Evolutionary conservation across 2,888 invertebrate species (phyloP).

Genomic region (Rhorus exstirpatorius): DNA sequence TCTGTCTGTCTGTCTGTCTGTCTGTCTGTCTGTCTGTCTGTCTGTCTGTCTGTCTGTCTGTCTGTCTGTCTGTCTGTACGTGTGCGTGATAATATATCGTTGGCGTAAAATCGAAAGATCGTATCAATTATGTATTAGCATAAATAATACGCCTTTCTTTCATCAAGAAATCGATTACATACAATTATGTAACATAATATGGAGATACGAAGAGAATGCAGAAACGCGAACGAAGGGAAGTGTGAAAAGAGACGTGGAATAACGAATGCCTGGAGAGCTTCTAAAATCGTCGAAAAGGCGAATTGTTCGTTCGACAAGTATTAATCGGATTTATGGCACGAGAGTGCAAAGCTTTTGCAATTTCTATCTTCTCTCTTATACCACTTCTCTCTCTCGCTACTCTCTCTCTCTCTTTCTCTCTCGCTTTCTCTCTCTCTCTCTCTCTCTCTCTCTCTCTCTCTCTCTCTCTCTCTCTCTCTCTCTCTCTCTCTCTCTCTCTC

Average conservation of each 20-base stretch:
- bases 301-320: constrained; percentile 71
- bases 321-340: constrained; percentile 73
- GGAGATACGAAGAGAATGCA: constrained; percentile 3
- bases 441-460: constrained; percentile 33
- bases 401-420: constrained; percentile 35
- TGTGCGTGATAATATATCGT: too few relatives aligned
- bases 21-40: too few relatives aligned
- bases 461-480: constrained; percentile 35
- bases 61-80: too few relatives aligned
- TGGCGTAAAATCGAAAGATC: background rate
- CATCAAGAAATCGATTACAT: background rate
- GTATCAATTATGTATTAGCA: too few relatives aligned
- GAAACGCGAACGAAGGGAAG: constrained; percentile 53
- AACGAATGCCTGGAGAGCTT: constrained; percentile 50
- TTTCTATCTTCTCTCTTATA: constrained; percentile 33
- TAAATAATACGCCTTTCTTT: constrained; percentile 10
- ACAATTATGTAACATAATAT: constrained; percentile 16
- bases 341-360: constrained; percentile 41
- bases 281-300: constrained; percentile 62
- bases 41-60: too few relatives aligned
- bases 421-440: constrained; percentile 16
- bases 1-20: too few relatives aligned
- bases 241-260: constrained; percentile 38
- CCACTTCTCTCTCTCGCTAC: constrained; percentile 30
- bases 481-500: too few relatives aligned